Conservation (phyloP, 2,797 vertebrate genomes). For the Trichosurus vulpecula region DNA sequence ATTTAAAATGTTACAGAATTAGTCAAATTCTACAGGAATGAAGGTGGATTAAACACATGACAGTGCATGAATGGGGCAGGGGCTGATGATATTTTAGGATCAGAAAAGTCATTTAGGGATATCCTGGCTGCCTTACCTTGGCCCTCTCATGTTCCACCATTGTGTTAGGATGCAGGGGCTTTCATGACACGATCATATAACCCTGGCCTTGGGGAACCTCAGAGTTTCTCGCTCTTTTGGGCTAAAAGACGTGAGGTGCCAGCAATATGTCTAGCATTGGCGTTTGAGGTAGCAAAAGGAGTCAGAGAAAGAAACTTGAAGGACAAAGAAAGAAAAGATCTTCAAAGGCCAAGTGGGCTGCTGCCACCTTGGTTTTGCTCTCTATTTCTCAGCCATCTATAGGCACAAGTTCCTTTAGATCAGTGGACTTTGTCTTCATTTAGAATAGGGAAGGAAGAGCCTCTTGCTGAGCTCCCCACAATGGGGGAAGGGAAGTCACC, state of each 20-base stretch:
- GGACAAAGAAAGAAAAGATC: conserved; percentile 29
- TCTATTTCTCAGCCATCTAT: conserved; percentile 1
- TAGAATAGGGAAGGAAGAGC: not conserved
- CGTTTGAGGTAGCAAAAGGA: conserved; percentile 23
- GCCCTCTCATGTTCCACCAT: conserved; percentile 24
- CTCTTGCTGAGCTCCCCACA: not conserved
- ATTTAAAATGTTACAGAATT: conserved; percentile 27
- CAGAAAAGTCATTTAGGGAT: conserved; percentile 51
- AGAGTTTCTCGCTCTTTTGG: not conserved
- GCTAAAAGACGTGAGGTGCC: conserved; percentile 1
- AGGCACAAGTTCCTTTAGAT: conserved; percentile 2
- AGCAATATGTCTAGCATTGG: not conserved
- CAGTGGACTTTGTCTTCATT: not conserved
- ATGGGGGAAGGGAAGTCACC: not conserved
- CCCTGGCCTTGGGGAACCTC: conserved; percentile 23
- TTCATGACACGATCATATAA: conserved; percentile 32
- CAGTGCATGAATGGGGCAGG: conserved; percentile 6
- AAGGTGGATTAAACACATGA: conserved; percentile 7
- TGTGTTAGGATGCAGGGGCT: not conserved
- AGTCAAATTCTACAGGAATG: conserved; percentile 40
- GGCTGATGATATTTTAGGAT: conserved; percentile 37
- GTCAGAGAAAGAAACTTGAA: conserved; percentile 16
- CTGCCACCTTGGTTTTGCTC: not conserved
- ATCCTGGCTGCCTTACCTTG: conserved; percentile 22
- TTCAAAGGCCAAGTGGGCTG: not conserved